phyloP scores from a whole-genome alignment of 2,797 vertebrate genomes.

The Eremophila alpestris region DNA sequence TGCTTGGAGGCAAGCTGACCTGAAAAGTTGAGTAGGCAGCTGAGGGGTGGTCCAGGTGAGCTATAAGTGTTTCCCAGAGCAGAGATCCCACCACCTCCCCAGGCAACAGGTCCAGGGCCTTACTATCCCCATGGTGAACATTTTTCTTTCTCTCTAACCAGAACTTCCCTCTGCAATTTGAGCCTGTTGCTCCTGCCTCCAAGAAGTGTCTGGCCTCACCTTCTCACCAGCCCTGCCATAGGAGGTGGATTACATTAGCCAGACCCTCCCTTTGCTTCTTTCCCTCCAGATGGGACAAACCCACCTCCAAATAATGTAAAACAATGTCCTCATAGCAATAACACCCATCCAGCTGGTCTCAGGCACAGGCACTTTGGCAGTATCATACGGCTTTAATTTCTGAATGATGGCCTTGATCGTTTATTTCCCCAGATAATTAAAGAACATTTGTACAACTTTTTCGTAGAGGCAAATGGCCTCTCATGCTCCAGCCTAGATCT shows the following conservation, averaged over 20 bases:
- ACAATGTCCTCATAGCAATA: not conserved
- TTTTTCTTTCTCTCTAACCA: not conserved
- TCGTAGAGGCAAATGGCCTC: not conserved
- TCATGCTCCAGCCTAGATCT: not conserved
- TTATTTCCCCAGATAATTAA: not conserved
- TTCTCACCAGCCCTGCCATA: accelerated
- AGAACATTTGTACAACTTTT: not conserved
- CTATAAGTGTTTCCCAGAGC: not conserved
- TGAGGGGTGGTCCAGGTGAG: not conserved
- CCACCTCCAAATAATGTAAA: not conserved
- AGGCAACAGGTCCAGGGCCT: not conserved
- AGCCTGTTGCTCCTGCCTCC: not conserved
- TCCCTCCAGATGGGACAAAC: not conserved
- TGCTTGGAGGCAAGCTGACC: not conserved
- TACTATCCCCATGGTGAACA: not conserved
- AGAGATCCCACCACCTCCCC: not conserved
- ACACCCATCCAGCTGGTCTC: not conserved
- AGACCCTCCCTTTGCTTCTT: not conserved
- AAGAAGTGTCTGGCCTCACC: not conserved
- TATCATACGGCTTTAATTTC: not conserved
- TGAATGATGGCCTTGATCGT: not conserved
- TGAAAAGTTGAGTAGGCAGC: not conserved
- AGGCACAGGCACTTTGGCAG: not conserved
- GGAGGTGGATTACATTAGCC: not conserved
- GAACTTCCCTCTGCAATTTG: not conserved